Conservation (phyloP, 2,888 invertebrate species). For the Cylloceria caligata region DNA sequence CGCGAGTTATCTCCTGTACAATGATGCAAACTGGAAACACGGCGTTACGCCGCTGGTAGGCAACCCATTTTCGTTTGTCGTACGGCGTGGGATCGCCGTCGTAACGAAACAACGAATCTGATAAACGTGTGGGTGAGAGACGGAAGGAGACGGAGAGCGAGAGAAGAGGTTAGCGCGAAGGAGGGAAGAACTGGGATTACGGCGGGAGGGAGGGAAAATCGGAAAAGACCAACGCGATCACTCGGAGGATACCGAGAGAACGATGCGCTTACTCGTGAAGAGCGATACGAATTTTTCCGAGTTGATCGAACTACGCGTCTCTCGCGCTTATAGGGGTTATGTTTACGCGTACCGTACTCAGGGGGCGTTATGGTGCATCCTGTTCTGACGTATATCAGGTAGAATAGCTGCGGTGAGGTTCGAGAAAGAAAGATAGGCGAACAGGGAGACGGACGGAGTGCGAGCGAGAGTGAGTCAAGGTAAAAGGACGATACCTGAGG, state of each 20-base stretch:
- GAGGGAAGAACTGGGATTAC: constrained; percentile 15
- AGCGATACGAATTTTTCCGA: constrained; percentile 65
- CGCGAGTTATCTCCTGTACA: not conserved
- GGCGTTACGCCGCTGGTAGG: constrained; percentile 8
- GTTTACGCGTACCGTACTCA: constrained; percentile 69
- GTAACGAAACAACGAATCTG: not conserved
- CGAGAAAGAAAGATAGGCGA: not conserved
- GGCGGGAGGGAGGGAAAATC: constrained; percentile 36
- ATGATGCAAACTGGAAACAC: constrained; percentile 12
- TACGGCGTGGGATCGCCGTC: constrained; percentile 20
- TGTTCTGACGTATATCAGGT: constrained; percentile 12
- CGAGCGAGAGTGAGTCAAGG: constrained; percentile 11
- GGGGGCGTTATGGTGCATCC: constrained; percentile 36
- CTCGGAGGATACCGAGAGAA: constrained; percentile 65
- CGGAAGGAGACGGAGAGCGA: constrained; percentile 5
- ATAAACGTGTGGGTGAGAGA: constrained; percentile 8
- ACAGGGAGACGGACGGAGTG: not conserved
- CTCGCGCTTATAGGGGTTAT: constrained; percentile 74
- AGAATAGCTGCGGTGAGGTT: not conserved
- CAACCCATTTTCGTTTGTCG: constrained; percentile 38
- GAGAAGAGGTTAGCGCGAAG: constrained; percentile 7
- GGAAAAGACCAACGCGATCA: constrained; percentile 64
- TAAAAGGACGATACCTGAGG: constrained; percentile 62
- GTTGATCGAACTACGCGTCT: constrained; percentile 68
- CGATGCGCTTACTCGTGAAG: constrained; percentile 21